These are phyloP conservation scores for Lithophane ornitopus DNA, from an alignment of 2,888 invertebrate species.

Conservation along the genomic window DNA sequence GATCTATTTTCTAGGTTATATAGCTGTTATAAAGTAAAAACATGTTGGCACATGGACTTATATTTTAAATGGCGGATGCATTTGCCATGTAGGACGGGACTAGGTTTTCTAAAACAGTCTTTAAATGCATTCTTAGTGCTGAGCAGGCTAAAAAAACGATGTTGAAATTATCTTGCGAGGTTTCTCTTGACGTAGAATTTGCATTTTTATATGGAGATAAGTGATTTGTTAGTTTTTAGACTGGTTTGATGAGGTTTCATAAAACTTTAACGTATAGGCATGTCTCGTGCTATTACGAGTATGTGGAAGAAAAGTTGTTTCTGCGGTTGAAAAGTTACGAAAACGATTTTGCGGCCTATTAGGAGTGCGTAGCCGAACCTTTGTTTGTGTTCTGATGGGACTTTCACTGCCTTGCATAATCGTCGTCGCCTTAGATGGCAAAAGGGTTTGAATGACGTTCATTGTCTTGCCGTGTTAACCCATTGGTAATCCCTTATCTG, in stretches of 20 bases:
- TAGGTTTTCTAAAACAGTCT: slow-evolving; percentile 82
- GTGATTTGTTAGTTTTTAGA: slow-evolving; percentile 64
- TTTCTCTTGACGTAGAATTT: slow-evolving; percentile 62
- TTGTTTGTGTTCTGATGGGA: slow-evolving; percentile 49
- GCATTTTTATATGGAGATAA: slow-evolving; percentile 64
- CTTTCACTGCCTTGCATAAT: slow-evolving; percentile 50
- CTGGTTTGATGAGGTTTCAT: slow-evolving; percentile 61
- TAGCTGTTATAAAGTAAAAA: slow-evolving; percentile 84
- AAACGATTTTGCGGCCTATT: slow-evolving; percentile 29
- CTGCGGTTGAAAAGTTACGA: slow-evolving; percentile 47
- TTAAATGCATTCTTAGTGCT: slow-evolving; percentile 76
- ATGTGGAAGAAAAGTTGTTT: slow-evolving; percentile 27
- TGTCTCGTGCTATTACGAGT: slow-evolving; percentile 28
- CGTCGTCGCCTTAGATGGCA: slow-evolving; percentile 27
- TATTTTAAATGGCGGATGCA: slow-evolving; percentile 85
- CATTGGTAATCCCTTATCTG: slow-evolving; percentile 29
- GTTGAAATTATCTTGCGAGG: slow-evolving; percentile 57
- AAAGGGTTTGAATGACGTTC: slow-evolving; percentile 12
- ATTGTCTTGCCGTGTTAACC: slow-evolving; percentile 29
- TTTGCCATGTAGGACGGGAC: slow-evolving; percentile 80
- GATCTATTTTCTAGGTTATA: slow-evolving; percentile 85
- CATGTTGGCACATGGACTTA: slow-evolving; percentile 80
- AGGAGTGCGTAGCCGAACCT: slow-evolving; percentile 20
- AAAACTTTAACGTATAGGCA: slow-evolving; percentile 44
- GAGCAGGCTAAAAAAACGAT: slow-evolving; percentile 66